Evolutionary conservation across 2,888 invertebrate genomes (phyloP), one percentile per base, ranked within the genome.

Genomic region (Notocelia uddmanniana): DNA sequence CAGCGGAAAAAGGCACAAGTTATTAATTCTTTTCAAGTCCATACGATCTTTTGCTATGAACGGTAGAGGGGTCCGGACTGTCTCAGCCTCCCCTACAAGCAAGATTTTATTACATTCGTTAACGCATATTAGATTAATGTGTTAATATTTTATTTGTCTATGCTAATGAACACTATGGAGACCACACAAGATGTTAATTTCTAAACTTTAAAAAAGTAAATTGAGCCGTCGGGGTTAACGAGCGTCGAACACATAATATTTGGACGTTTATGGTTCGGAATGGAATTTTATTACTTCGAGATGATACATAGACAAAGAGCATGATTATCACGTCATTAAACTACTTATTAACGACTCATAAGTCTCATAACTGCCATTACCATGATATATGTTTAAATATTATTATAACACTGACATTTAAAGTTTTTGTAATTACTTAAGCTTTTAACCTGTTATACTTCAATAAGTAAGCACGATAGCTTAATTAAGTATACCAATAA

Each of bases 81-180:
- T 93, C 93, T 93, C 89, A 89, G 90, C 90, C 91, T 89, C 89
- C 84, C 84, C 84, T 87, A 87, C 87, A 82, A 82, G 77, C 74
- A 71, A 85, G 89, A 90, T 92, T 93, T 92, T 91, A 93, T 92
- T 91, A 90, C 91, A 91, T 92, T 92, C 90, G 91, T 91, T 92
- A 92, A 91, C 87, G 88, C 86, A 90, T 91, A 86, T 89, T 89
- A 91, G 86, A 93, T 91, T 89, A 90, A 89, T 89, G 88, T 83
- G 84, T 84, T 84, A 89, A 88, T 85, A 85, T 84, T 88, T 87
- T 72, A 79, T 87, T 87, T 89, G 89, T 89, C 84, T 85, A 87
- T 89, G 88, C 83, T 83, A 88, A 90, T 90, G 83, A 79, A 71
- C 63, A 26, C 23, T 55, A 41, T 60, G 21, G 34, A 67, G 68